phyloP scores from a whole-genome alignment of 2,113 vertebrate species.

The Sakesphorus luctuosus region DNA sequence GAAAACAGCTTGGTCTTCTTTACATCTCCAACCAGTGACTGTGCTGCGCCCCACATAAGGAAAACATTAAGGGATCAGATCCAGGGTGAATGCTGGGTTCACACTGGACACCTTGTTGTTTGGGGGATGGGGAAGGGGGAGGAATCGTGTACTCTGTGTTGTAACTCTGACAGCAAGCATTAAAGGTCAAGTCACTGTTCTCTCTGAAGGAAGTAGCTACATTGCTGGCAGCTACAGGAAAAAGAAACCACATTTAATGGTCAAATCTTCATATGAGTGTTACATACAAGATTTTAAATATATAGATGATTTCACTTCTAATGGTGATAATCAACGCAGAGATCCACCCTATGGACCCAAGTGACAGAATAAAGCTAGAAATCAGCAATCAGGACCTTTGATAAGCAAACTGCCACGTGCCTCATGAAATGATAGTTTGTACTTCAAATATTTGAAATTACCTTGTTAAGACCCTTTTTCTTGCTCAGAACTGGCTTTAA shows the following conservation, averaged over 20 bases:
- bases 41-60: constrained; percentile 25
- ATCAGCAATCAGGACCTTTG: neutral
- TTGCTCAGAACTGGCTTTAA: neutral
- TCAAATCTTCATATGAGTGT: neutral
- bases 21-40: constrained; percentile 4
- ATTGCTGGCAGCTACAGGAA: neutral
- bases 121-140: neutral
- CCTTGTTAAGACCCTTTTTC: neutral
- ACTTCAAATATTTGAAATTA: neutral
- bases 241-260: neutral
- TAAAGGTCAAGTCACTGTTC: constrained; percentile 14
- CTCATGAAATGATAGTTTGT: neutral
- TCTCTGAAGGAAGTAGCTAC: neutral
- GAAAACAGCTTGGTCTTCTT: constrained; percentile 32
- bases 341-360: neutral
- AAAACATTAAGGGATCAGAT: constrained; percentile 63
- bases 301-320: neutral
- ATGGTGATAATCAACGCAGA: neutral
- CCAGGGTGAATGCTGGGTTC: neutral
- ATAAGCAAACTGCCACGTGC: neutral
- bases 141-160: neutral
- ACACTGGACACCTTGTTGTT: constrained; percentile 11
- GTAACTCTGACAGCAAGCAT: constrained; percentile 44
- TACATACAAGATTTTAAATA: neutral
- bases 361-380: neutral